Evolutionary conservation across 2,797 vertebrate genomes (phyloP).

Genomic region (Cacajao melanocephalus): DNA sequence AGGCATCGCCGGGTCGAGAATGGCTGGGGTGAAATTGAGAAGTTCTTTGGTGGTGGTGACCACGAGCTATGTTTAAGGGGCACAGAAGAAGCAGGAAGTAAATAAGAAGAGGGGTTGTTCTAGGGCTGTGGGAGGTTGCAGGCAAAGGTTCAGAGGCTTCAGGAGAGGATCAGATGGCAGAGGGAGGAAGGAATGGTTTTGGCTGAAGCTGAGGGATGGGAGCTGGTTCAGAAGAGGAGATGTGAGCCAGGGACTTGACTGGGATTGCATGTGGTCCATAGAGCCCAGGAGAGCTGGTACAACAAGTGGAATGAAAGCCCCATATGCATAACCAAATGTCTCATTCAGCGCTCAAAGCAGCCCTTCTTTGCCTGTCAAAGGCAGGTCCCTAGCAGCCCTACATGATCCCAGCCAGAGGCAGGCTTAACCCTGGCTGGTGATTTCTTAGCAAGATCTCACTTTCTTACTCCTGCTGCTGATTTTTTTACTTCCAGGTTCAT

Average conservation of each 20-base stretch:
- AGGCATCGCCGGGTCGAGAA: not conserved
- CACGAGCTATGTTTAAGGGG: not conserved
- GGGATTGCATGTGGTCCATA: not conserved
- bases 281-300: not conserved
- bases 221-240: not conserved
- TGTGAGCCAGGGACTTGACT: not conserved
- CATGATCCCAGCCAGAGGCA: too few species aligned
- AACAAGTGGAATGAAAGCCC: not conserved
- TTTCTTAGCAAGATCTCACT: not conserved
- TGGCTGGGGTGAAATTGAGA: not conserved
- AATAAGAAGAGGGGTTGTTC: not conserved
- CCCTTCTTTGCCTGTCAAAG: rapidly evolving
- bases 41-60: not conserved
- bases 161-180: not conserved
- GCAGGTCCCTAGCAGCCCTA: not conserved
- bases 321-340: rapidly evolving
- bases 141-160: not conserved
- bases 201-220: not conserved
- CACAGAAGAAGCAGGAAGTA: not conserved
- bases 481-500: slow-evolving; percentile 87
- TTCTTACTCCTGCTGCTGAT: not conserved
- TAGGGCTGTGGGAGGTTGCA: not conserved
- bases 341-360: not conserved
- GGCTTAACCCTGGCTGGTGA: not conserved
- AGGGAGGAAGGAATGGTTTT: not conserved